Base-by-base conservation (phyloP, 2,797 vertebrate genomes). In the Notolabrus celidotus region DNA sequence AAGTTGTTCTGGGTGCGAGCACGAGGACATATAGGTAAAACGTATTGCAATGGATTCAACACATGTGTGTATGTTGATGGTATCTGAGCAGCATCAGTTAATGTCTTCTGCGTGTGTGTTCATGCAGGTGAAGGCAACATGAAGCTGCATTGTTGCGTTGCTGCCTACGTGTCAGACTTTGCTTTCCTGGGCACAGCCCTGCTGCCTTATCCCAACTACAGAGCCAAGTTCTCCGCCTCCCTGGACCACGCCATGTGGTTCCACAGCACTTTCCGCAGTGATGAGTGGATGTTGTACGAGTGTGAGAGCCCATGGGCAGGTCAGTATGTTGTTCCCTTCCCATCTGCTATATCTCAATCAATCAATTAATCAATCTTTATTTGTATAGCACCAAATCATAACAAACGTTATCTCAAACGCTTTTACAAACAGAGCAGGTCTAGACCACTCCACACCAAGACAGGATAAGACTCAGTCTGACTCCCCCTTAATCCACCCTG, bases 201-300 rank as follows among this genome's bases (percentile, higher is more conserved):
- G 77, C 87, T 97, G 75, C 96, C 96, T 0, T 95, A 95, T 80
- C 86, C 92, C 0, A 52, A 84, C 20, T 78, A 94, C 80, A 83
- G 78, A 12, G 45, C 2, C 3, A 80, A 56, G n/a, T 96, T 97
- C 74, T 71, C 91, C 4, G 97, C 86, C 72, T 99, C 98, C 0
- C 89, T 99, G 2, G 97, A 99, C 85, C 98, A 99, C 31, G 95
- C 97, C 82, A 96, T 99, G 96, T 99, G 97, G 97, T 99, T 99
- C 89, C 97, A 99, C 0, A 91, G 85, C 0, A 95, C 95, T 0
- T 99, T 99, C 93, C 93, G 96, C 68, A 94, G 96, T 0, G 97
- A 99, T 33, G 94, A 98, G 79, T 99, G 97, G 97, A 99, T 99
- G 97, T 80, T 99, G 7, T 99, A 98, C 0, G 96, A 99, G 82